Conservation (phyloP, 2,797 vertebrate genomes). For the Enteromius fasciolatus region DNA sequence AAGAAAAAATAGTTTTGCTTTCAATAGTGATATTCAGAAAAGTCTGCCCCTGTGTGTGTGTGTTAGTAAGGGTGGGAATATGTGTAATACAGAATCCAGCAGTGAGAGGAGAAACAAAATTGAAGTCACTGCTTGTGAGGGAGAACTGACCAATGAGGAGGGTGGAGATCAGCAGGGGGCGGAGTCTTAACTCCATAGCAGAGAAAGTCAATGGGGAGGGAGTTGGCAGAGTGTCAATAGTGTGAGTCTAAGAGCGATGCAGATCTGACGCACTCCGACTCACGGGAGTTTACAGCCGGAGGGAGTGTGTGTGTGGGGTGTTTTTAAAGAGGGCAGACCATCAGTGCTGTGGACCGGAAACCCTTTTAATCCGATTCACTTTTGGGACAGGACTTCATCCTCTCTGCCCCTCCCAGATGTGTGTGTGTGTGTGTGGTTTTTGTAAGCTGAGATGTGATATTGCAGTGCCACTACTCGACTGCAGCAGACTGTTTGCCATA, state of each 20-base stretch:
- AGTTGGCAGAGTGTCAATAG: slow-evolving; percentile 72
- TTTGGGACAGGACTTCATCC: slow-evolving; percentile 44
- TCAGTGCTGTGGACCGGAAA: slow-evolving; percentile 46
- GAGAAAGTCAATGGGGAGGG: slow-evolving; percentile 67
- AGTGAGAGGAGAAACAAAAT: slow-evolving; percentile 33
- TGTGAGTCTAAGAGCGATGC: slow-evolving; percentile 69
- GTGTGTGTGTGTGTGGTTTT: slow-evolving; percentile 20
- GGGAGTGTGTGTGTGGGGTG: slow-evolving; percentile 64
- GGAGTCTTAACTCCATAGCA: slow-evolving; percentile 55
- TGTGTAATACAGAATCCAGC: slow-evolving; percentile 27
- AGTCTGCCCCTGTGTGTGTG: neutral
- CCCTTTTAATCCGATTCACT: slow-evolving; percentile 31
- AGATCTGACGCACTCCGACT: slow-evolving; percentile 77
- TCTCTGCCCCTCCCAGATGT: slow-evolving; percentile 4
- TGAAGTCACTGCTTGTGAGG: slow-evolving; percentile 16
- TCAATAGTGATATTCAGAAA: slow-evolving; percentile 63
- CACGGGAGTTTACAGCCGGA: slow-evolving; percentile 59
- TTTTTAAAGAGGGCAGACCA: slow-evolving; percentile 69
- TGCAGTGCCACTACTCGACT: slow-evolving; percentile 39
- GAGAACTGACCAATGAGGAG: slow-evolving; percentile 48
- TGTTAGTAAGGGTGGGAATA: slow-evolving; percentile 20
- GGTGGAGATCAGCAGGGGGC: slow-evolving; percentile 49
- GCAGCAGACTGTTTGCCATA: slow-evolving; percentile 48
- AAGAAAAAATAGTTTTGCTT: slow-evolving; percentile 57
- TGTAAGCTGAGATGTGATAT: slow-evolving; percentile 43